Percentiles rank a stretch among this genome's conserved stretches.
phyloP scores from a whole-genome alignment of 1,140 invertebrate species.

The Drosophila azteca region DNA sequence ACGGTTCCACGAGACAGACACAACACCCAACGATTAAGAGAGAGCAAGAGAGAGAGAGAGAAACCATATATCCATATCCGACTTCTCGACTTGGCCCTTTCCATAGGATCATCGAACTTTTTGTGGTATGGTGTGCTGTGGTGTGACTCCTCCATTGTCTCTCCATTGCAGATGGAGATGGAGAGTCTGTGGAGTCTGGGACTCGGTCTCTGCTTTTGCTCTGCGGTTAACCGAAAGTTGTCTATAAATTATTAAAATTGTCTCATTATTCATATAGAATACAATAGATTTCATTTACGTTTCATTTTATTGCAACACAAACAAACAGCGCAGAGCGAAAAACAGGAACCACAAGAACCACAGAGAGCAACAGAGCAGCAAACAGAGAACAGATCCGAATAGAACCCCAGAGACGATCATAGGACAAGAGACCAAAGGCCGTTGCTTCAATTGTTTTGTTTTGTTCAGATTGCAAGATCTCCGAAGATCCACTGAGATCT shows the following conservation, averaged over 20 bases:
- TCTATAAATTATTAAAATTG: conserved; percentile 83
- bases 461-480: conserved; percentile 6
- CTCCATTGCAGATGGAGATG: conserved; percentile 15
- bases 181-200: conserved; percentile 11
- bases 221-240: conserved; percentile 80
- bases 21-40: too few relatives aligned
- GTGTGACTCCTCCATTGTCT: conserved; percentile 36
- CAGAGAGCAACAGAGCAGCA: conserved; percentile 3
- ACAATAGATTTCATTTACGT: conserved; percentile 82
- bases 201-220: conserved; percentile 23
- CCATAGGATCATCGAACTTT: conserved; percentile 76
- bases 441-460: conserved; percentile 51
- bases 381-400: conserved; percentile 6
- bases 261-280: conserved; percentile 83
- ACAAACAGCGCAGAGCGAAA: conserved; percentile 15
- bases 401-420: conserved; percentile 17
- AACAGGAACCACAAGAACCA: conserved; percentile 40
- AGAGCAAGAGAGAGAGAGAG: conserved; percentile 27
- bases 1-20: conserved; percentile 20
- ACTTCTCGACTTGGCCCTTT: conserved; percentile 29
- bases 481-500: conserved; percentile 27
- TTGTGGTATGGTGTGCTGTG: conserved; percentile 41
- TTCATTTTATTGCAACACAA: conserved; percentile 80
- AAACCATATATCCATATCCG: conserved; percentile 71
- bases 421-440: conserved; percentile 55